Evolutionary conservation across 2,797 vertebrate species (phyloP).

Genomic region (Chaunax sp.): DNA sequence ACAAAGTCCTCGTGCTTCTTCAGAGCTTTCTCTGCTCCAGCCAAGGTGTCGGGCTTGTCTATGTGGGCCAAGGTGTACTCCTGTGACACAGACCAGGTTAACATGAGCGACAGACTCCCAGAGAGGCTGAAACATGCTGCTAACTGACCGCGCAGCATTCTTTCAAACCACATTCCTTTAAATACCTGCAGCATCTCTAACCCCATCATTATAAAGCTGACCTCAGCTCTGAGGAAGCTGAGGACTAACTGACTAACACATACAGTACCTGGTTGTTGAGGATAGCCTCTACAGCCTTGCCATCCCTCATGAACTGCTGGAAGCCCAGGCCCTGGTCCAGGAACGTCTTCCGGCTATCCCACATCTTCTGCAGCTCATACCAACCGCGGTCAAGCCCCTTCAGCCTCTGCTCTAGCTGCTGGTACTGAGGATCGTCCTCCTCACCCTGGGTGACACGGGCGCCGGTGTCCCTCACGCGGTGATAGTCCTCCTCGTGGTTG

Average conservation of each 20-base stretch:
- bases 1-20: conserved; percentile 94
- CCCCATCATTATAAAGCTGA: conserved; percentile 28
- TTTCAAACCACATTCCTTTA: conserved; percentile 39
- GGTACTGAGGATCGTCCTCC: conserved; percentile 92
- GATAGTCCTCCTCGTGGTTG: conserved; percentile 84
- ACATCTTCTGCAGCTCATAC: conserved; percentile 91
- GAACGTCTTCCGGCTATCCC: conserved; percentile 88
- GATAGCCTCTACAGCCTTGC: conserved; percentile 91
- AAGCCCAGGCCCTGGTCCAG: conserved; percentile 90
- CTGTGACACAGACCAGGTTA: conserved; percentile 68
- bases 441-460: conserved; percentile 83
- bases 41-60: conserved; percentile 88
- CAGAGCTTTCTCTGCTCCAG: conserved; percentile 88
- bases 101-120: background rate
- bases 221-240: background rate
- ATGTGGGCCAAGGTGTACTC: conserved; percentile 93
- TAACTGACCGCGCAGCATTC: conserved; percentile 51
- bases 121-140: conserved; percentile 1
- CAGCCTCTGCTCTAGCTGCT: conserved; percentile 89
- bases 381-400: conserved; percentile 89
- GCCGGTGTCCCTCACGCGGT: conserved; percentile 83
- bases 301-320: conserved; percentile 93
- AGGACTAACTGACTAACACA: background rate
- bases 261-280: conserved; percentile 93
- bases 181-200: conserved; percentile 32